phyloP scores from a whole-genome alignment of 2,888 invertebrate genomes.

The Leptopilina myrica region DNA sequence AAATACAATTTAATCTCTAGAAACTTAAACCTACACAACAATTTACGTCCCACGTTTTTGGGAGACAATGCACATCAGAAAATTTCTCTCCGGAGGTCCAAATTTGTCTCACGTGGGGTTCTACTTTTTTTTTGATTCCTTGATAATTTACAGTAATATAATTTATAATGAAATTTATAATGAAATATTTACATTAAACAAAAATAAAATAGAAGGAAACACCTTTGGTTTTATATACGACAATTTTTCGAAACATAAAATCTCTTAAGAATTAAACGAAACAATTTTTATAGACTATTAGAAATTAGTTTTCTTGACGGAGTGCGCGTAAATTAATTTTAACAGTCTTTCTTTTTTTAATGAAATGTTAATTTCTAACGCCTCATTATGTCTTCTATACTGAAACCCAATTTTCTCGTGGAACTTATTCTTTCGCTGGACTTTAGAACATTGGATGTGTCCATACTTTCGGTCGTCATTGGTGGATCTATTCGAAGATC shows the following conservation, averaged over 20 bases:
- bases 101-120: not conserved
- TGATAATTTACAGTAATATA: constrained; percentile 16
- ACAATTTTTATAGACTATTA: constrained; percentile 13
- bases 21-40: constrained; percentile 30
- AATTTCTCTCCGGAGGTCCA: constrained; percentile 26
- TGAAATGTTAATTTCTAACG: constrained; percentile 78
- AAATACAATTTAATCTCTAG: constrained; percentile 23
- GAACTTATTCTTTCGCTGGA: constrained; percentile 57
- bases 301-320: not conserved
- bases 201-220: not conserved
- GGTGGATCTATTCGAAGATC: constrained; percentile 69
- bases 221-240: not conserved
- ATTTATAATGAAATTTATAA: not conserved
- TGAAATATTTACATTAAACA: constrained; percentile 9
- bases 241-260: not conserved
- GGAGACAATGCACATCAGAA: constrained; percentile 17
- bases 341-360: not conserved
- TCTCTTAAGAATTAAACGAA: not conserved
- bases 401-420: constrained; percentile 84
- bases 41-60: constrained; percentile 16
- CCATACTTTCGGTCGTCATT: constrained; percentile 52
- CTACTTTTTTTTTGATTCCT: not conserved
- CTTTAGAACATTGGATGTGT: constrained; percentile 55
- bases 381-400: constrained; percentile 93
- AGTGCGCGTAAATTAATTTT: not conserved